These are phyloP conservation scores for Apodemus speciosus DNA, from an alignment of 2,113 vertebrate genomes.

Conservation along the genomic window DNA sequence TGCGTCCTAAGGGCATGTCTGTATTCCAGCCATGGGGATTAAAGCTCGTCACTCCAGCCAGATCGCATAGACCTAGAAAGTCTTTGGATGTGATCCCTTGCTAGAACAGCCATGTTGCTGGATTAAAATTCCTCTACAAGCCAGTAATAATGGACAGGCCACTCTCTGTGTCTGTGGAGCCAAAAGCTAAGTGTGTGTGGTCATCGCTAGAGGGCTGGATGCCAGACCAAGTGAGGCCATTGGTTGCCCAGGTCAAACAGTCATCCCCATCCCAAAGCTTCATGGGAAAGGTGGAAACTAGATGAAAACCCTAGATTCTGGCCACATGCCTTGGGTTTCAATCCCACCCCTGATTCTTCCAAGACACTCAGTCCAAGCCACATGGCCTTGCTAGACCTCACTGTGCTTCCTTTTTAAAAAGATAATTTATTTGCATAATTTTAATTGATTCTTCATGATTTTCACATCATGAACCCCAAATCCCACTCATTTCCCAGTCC, in stretches of 20 bases:
- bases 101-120: no score
- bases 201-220: fast-evolving
- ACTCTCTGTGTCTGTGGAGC: neutral
- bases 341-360: neutral
- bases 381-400: neutral
- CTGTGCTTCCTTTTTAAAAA: neutral
- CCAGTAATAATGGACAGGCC: neutral
- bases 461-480: neutral
- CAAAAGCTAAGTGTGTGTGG: neutral
- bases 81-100: no score
- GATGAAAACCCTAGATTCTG: fast-evolving
- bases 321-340: neutral
- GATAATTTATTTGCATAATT: neutral
- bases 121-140: no score
- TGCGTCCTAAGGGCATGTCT: no score
- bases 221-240: neutral
- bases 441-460: neutral
- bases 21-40: no score
- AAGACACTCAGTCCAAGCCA: neutral
- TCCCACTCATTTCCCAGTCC: neutral
- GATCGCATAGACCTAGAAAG: no score
- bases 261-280: neutral
- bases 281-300: neutral
- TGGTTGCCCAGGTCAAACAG: no score
- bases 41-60: no score